These are phyloP conservation scores for Megalops atlanticus DNA, from an alignment of 2,113 vertebrate genomes.

Conservation along the genomic window DNA sequence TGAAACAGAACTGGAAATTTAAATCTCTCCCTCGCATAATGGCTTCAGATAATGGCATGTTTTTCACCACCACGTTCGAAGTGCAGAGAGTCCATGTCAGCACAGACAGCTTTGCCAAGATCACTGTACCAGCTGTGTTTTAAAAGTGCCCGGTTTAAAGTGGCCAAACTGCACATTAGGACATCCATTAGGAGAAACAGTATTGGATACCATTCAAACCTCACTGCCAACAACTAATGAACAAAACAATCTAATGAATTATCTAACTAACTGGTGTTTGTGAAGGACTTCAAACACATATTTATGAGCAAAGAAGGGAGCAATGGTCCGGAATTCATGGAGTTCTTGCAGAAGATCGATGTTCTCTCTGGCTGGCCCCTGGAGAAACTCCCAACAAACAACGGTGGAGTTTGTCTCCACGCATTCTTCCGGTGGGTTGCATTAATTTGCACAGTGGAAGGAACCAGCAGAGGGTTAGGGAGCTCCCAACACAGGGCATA, in stretches of 20 bases:
- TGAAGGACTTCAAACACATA: conserved; percentile 28
- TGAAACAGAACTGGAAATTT: conserved; percentile 6
- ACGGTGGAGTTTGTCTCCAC: conserved; percentile 27
- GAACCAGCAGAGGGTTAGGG: too few relatives aligned
- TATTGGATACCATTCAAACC: background rate
- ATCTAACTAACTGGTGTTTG: conserved; percentile 19
- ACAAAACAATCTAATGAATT: background rate
- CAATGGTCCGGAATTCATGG: conserved; percentile 29
- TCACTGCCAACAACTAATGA: background rate
- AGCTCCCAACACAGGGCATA: too few relatives aligned
- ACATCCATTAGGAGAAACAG: background rate
- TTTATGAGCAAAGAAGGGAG: conserved; percentile 30
- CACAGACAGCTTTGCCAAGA: background rate
- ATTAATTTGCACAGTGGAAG: background rate
- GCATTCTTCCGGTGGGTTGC: conserved; percentile 27
- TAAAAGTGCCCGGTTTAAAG: background rate
- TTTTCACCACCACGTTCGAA: background rate
- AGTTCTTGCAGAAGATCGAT: conserved; percentile 33
- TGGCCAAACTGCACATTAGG: background rate
- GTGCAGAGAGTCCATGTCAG: background rate
- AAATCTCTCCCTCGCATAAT: background rate
- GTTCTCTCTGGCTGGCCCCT: conserved; percentile 33
- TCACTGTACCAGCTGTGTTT: conserved; percentile 4
- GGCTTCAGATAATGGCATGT: conserved; percentile 1
- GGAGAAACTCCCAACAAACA: conserved; percentile 38